These are phyloP conservation scores for Drosophila chauvacae DNA, from an alignment of 1,140 invertebrate species.

Conservation along the genomic window DNA sequence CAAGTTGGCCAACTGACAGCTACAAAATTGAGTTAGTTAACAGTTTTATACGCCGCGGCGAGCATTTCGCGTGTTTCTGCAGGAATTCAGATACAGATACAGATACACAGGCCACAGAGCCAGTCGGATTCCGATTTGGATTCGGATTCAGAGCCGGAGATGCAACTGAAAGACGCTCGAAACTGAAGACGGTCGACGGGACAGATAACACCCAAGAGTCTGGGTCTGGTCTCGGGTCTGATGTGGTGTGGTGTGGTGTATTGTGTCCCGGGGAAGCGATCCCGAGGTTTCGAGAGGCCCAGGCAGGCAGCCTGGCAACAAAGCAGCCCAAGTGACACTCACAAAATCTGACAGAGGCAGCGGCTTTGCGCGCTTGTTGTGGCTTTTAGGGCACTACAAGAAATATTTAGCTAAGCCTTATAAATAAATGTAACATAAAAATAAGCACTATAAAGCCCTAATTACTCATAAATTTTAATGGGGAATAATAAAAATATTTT, in stretches of 20 bases:
- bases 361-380: constrained; percentile 55
- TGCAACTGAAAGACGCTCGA: constrained; percentile 47
- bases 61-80: constrained; percentile 78
- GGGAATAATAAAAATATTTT: background rate
- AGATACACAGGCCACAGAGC: constrained; percentile 11
- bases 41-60: constrained; percentile 83
- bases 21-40: constrained; percentile 85
- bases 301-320: constrained; percentile 42
- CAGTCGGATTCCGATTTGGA: constrained; percentile 12
- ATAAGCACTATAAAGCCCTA: too few relatives aligned
- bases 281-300: constrained; percentile 17
- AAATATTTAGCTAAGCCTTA: background rate
- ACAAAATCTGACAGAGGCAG: constrained; percentile 82
- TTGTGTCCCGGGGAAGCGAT: constrained; percentile 12
- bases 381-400: background rate
- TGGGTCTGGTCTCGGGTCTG: constrained; percentile 27
- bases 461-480: too few relatives aligned
- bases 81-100: constrained; percentile 58
- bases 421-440: background rate
- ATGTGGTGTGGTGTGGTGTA: background rate
- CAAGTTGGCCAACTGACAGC: constrained; percentile 76
- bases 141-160: constrained; percentile 17
- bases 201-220: constrained; percentile 73
- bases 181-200: constrained; percentile 78
- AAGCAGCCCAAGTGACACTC: constrained; percentile 77